Percentiles rank a stretch among this genome's conserved stretches.
These are phyloP conservation scores for Helleia helle DNA, from an alignment of 2,888 invertebrate genomes.

Conservation along the genomic window DNA sequence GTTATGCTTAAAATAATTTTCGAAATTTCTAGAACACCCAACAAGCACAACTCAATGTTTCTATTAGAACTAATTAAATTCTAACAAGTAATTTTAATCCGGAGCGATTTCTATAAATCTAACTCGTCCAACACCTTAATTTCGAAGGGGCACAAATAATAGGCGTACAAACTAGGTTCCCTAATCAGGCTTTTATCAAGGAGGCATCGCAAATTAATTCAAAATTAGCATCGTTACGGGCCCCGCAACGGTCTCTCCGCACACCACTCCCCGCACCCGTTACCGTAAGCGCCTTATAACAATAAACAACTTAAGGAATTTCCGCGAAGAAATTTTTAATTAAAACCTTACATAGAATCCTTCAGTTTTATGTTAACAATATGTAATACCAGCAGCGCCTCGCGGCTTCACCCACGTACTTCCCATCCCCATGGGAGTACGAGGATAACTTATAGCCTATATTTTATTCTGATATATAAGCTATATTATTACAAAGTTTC, in stretches of 20 bases:
- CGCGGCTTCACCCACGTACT: too few species aligned
- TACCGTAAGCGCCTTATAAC: slow-evolving; percentile 28
- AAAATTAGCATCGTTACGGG: slow-evolving; percentile 48
- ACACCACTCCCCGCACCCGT: neutral
- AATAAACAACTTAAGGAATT: slow-evolving; percentile 53
- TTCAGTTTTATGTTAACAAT: too few species aligned
- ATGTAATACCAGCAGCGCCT: too few species aligned
- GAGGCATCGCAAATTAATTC: slow-evolving; percentile 56
- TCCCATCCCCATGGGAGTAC: too few species aligned
- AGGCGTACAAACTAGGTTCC: slow-evolving; percentile 31
- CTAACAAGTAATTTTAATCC: neutral
- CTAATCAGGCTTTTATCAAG: slow-evolving; percentile 65
- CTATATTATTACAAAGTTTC: too few species aligned
- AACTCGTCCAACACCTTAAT: slow-evolving; percentile 11
- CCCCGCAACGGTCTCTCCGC: too few species aligned
- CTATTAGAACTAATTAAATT: too few species aligned
- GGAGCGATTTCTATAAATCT: neutral
- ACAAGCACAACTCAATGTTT: too few species aligned
- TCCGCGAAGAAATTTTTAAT: slow-evolving; percentile 27
- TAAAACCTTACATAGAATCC: slow-evolving; percentile 15
- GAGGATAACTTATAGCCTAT: too few species aligned
- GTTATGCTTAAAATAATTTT: too few species aligned
- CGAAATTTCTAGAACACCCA: too few species aligned
- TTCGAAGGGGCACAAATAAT: slow-evolving; percentile 8
- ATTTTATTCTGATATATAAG: too few species aligned